Percentiles rank a stretch among this genome's conserved stretches.
phyloP scores from a whole-genome alignment of 37 sponge, comb jelly and placozoan genomes.

The Halisarca cf. caerulea region DNA sequence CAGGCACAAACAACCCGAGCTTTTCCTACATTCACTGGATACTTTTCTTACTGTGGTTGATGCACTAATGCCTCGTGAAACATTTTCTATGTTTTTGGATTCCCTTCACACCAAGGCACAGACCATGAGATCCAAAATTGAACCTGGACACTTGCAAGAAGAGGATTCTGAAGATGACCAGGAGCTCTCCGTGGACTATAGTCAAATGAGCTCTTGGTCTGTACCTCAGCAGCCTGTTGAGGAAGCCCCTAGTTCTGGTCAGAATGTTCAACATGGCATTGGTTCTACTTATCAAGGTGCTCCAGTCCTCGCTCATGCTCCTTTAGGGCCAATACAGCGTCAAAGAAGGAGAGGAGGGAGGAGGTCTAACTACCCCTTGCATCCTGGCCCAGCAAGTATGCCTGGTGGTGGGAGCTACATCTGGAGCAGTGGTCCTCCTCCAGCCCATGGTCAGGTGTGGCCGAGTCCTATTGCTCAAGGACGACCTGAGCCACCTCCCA shows the following conservation, averaged over 20 bases:
- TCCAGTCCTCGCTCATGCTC: neutral
- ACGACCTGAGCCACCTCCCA: conserved; percentile 13
- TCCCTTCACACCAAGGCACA: neutral
- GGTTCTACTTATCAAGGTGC: too few relatives aligned
- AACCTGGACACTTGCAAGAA: too few relatives aligned
- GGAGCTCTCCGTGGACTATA: too few relatives aligned
- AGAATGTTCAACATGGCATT: too few relatives aligned
- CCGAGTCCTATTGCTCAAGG: neutral
- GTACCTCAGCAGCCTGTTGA: too few relatives aligned
- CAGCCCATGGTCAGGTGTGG: too few relatives aligned
- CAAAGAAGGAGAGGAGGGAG: neutral
- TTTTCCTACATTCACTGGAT: neutral
- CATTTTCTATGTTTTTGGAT: neutral
- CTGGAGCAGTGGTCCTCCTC: neutral
- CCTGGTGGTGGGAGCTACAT: conserved; percentile 1
- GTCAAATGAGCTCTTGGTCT: too few relatives aligned
- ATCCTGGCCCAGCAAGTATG: neutral
- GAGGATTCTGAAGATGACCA: too few relatives aligned
- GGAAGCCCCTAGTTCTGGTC: too few relatives aligned
- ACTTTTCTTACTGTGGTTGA: neutral
- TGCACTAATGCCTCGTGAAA: neutral
- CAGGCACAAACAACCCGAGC: neutral
- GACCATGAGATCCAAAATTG: neutral
- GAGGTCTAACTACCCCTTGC: neutral
- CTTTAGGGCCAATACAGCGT: neutral